These are phyloP conservation scores for Gymnorhina tibicen DNA, from an alignment of 2,113 vertebrate species.

Conservation along the genomic window DNA sequence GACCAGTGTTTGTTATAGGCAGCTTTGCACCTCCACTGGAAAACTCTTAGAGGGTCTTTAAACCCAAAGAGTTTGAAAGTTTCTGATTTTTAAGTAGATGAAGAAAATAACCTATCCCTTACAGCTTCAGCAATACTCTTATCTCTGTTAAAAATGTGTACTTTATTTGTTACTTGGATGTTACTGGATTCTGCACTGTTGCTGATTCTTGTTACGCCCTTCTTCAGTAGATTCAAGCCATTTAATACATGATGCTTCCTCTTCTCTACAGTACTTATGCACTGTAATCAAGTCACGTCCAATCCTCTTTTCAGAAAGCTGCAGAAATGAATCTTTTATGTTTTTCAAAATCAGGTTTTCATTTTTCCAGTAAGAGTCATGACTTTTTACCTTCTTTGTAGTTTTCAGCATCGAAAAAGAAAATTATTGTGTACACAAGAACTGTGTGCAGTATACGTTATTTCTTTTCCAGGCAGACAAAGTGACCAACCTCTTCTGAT, in stretches of 20 bases:
- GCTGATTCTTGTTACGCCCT: background rate
- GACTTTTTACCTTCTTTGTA: background rate
- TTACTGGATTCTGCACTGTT: background rate
- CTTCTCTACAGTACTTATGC: background rate
- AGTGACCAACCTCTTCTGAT: background rate
- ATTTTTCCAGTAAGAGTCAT: background rate
- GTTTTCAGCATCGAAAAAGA: background rate
- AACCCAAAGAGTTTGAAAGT: background rate
- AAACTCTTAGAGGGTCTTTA: background rate
- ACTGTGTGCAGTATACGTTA: background rate
- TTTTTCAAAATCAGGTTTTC: background rate
- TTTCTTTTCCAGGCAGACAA: background rate
- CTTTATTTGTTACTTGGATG: background rate
- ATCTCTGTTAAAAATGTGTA: background rate
- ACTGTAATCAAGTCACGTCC: background rate
- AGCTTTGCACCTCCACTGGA: background rate
- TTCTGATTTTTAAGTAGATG: background rate
- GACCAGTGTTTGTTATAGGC: accelerated
- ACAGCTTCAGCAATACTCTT: background rate
- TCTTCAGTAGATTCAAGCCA: background rate
- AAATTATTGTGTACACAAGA: background rate
- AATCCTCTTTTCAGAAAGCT: background rate
- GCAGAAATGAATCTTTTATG: background rate
- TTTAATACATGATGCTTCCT: background rate
- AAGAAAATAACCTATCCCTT: background rate